Evolutionary conservation across 2,113 vertebrate species (phyloP), one percentile per base, ranked within the genome.

Genomic region (Murina feae): DNA sequence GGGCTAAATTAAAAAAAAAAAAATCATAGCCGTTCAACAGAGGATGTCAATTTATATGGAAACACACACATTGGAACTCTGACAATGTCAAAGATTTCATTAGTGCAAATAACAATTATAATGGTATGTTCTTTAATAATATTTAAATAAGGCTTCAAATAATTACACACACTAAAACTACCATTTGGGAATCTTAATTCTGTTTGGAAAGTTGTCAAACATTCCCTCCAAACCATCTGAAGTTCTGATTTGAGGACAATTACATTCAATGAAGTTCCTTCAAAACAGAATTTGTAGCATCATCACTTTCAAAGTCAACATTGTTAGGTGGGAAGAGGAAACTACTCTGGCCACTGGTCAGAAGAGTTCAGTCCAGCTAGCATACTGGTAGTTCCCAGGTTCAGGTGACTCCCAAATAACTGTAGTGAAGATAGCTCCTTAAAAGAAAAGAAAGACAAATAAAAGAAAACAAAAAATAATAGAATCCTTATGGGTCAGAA

Each of bases 81-180:
- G 95, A 98, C 97, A 97, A 97, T 96, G 98, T 96, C 97, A 97
- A 95, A 98, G 93, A 97, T 94, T 98, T 97, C 97, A 96, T 98
- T 98, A 98, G 98, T 98, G 98, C 98, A 98, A 98, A 98, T 98
- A 98, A 98, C 97, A 98, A 97, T 97, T 95, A 97, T 96, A 97
- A 98, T 97, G 98, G 98, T 98, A 98, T 97, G 97, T 97, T 98
- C 97, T 98, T 98, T 98, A 98, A 98, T 94, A 97, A 97, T 97
- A 97, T 98, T 98, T 98, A 98, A 98, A 98, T 98, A 98, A 98
- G 98, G 98, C 98, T 98, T 98, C 98, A 97, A 98, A 98, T 98
- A 98, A 98, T 98, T 97, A 98, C 97, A 98, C 96, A 96, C 94
- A 55, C 98, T 98, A 98, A 98, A 98, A 97, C 97, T 98, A 98